These are phyloP conservation scores for Leptopilina myrica DNA, from an alignment of 2,888 invertebrate species.

Conservation along the genomic window DNA sequence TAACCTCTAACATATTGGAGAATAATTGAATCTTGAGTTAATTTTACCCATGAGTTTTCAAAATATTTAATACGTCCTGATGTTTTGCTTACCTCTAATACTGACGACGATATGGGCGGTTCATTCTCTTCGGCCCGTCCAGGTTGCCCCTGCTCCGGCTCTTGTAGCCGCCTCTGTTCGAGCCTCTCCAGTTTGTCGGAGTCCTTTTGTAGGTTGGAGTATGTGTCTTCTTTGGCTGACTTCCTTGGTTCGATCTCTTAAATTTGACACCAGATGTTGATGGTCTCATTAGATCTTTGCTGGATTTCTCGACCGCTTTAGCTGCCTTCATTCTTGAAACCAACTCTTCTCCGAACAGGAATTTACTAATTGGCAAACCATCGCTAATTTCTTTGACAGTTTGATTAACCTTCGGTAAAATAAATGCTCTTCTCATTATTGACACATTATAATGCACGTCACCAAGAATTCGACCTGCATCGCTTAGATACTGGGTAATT, in stretches of 20 bases:
- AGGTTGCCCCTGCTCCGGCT: slow-evolving; percentile 2
- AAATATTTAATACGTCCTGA: no score
- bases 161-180: neutral
- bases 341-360: neutral
- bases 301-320: slow-evolving; percentile 7
- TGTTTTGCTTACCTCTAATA: no score
- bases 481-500: no score
- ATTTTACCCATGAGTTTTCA: no score
- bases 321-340: neutral
- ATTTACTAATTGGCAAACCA: neutral
- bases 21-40: no score
- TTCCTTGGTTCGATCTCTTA: slow-evolving; percentile 5
- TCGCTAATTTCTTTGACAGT: slow-evolving; percentile 13
- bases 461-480: no score
- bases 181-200: slow-evolving; percentile 5
- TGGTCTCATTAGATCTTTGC: neutral
- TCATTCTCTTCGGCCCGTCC: neutral
- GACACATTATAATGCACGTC: no score
- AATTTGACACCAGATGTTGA: neutral
- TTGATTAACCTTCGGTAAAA: neutral
- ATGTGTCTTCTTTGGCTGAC: neutral
- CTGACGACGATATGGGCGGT: no score
- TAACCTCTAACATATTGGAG: no score
- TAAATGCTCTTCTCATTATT: no score
- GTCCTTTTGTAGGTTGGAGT: neutral